phyloP scores from a whole-genome alignment of 2,797 vertebrate species.

The Etheostoma nigrum region DNA sequence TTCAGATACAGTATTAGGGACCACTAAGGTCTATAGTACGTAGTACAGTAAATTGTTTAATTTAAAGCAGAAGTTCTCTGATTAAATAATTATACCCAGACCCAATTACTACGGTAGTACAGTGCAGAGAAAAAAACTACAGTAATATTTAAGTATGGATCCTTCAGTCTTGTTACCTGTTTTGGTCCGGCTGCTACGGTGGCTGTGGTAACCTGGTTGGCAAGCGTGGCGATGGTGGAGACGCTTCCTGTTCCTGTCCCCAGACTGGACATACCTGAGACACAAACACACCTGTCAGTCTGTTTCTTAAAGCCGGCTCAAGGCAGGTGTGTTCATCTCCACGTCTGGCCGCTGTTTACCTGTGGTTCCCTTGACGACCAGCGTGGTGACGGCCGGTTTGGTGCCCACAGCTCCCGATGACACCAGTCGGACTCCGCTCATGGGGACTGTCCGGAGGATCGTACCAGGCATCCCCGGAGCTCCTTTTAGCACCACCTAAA shows the following conservation, averaged over 20 bases:
- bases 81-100: too few relatives aligned
- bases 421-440: constrained; percentile 90
- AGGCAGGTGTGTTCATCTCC: too few relatives aligned
- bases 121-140: background rate
- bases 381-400: constrained; percentile 89
- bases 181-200: constrained; percentile 83
- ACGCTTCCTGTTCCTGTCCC: constrained; percentile 87
- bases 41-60: too few relatives aligned
- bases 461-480: constrained; percentile 90
- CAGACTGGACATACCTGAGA: constrained; percentile 84
- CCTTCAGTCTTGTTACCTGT: constrained; percentile 69
- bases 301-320: background rate
- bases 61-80: too few relatives aligned
- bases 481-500: constrained; percentile 90
- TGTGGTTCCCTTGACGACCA: constrained; percentile 92
- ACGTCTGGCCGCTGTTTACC: constrained; percentile 70
- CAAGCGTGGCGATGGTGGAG: constrained; percentile 86
- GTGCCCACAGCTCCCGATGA: constrained; percentile 88
- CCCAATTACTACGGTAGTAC: background rate
- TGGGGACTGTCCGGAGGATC: constrained; percentile 90
- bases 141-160: background rate
- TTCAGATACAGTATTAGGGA: too few relatives aligned
- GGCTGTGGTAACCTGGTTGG: constrained; percentile 87
- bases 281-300: background rate
- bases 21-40: too few relatives aligned